Percentiles rank a stretch among this genome's conserved stretches.
These are phyloP conservation scores for Dinomys branickii DNA, from an alignment of 2,113 vertebrate genomes.

Conservation along the genomic window DNA sequence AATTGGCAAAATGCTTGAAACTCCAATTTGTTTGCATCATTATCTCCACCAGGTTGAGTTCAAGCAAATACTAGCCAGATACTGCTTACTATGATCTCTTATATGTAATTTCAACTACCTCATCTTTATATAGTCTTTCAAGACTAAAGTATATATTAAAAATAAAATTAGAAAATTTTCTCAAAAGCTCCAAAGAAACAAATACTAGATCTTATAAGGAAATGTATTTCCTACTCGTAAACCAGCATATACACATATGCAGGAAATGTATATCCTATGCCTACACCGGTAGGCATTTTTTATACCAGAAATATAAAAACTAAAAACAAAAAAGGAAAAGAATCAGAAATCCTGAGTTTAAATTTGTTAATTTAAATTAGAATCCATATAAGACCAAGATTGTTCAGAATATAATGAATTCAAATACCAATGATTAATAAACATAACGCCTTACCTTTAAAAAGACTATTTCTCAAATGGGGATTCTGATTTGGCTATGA, in stretches of 20 bases:
- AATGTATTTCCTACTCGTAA: conserved; percentile 10
- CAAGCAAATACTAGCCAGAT: conserved; percentile 27
- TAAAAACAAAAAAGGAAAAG: not conserved
- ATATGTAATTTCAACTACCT: conserved; percentile 47
- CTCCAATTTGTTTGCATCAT: conserved; percentile 51
- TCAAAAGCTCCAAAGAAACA: not conserved
- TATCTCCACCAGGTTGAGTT: conserved; percentile 3
- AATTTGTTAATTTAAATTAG: conserved; percentile 1
- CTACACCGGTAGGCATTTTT: not conserved
- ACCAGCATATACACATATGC: not conserved
- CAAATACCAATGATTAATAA: conserved; percentile 38
- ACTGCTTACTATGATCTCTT: not conserved
- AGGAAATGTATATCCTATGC: conserved; percentile 4
- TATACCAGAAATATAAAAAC: not conserved
- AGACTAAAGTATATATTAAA: conserved; percentile 21
- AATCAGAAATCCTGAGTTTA: not conserved
- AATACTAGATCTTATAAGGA: conserved; percentile 18
- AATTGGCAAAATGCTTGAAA: conserved; percentile 22
- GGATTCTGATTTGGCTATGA: not conserved
- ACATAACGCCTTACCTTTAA: not conserved
- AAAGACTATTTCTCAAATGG: not conserved
- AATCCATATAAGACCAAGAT: not conserved
- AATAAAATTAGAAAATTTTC: conserved; percentile 55
- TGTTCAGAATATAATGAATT: not conserved
- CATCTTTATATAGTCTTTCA: not conserved